Conservation (phyloP, 2,113 vertebrate genomes). For the Vanacampus margaritifer region DNA sequence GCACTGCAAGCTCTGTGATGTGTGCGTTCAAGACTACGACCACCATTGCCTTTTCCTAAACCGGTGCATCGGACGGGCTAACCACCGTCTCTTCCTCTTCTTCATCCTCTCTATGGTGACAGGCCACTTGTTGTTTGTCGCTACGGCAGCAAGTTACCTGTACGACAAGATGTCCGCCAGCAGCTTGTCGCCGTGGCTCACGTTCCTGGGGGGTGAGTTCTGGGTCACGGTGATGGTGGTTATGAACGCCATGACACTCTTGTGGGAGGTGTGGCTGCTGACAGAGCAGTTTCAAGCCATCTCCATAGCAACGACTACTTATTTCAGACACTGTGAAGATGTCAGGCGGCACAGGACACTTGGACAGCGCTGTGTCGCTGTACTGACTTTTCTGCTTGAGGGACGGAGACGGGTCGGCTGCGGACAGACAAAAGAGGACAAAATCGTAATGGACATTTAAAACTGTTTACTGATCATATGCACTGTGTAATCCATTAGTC, state of each 20-base stretch:
- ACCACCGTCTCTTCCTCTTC: conserved; percentile 74
- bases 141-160: conserved; percentile 55
- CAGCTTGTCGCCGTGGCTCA: conserved; percentile 35
- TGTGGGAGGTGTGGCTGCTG: conserved; percentile 75
- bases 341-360: conserved; percentile 37
- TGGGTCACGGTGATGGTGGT: conserved; percentile 68
- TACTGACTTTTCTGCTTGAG: conserved; percentile 66
- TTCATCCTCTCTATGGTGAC: conserved; percentile 67
- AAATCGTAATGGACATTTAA: conserved; percentile 59
- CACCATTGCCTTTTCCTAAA: conserved; percentile 82
- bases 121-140: conserved; percentile 58
- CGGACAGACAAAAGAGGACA: conserved; percentile 28
- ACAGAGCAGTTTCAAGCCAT: conserved; percentile 70
- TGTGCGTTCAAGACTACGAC: conserved; percentile 77
- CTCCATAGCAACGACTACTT: conserved; percentile 69
- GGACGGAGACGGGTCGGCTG: conserved; percentile 48
- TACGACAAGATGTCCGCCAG: conserved; percentile 21
- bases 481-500: not conserved
- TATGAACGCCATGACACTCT: conserved; percentile 65
- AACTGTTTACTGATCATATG: not conserved
- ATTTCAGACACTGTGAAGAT: conserved; percentile 54
- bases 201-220: conserved; percentile 58
- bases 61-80: conserved; percentile 69
- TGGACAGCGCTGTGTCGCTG: conserved; percentile 41
- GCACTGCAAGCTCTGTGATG: conserved; percentile 77